A percentile compares a stretch with the other conserved stretches of the same genome.
phyloP scores from a whole-genome alignment of 2,797 vertebrate species.

The Parambassis ranga region DNA sequence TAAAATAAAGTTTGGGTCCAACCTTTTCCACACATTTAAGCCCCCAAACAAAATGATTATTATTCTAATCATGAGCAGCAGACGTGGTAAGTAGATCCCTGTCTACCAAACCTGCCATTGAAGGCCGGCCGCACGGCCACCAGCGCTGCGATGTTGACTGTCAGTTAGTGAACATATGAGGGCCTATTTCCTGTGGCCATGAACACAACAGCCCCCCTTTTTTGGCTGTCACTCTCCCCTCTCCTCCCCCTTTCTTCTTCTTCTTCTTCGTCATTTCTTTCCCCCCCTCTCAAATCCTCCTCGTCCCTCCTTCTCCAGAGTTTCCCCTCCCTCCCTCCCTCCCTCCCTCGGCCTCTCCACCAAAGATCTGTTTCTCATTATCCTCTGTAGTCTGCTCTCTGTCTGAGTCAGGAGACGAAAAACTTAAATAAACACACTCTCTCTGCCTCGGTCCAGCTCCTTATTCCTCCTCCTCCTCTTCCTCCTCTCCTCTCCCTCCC shows the following conservation, averaged over 20 bases:
- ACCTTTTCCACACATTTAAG: background rate
- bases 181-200: slow-evolving; percentile 64
- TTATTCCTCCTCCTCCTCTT: background rate
- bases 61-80: slow-evolving; percentile 50
- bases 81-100: slow-evolving; percentile 8
- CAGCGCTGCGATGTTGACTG: slow-evolving; percentile 52
- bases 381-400: slow-evolving; percentile 81
- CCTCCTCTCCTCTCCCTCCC: background rate
- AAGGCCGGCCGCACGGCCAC: slow-evolving; percentile 33
- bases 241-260: slow-evolving; percentile 36
- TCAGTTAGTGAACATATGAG: slow-evolving; percentile 52
- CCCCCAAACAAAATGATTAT: slow-evolving; percentile 17
- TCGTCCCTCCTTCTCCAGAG: slow-evolving; percentile 11
- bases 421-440: slow-evolving; percentile 83
- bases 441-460: slow-evolving; percentile 45
- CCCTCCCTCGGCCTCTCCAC: slow-evolving; percentile 55
- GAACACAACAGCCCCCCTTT: slow-evolving; percentile 50
- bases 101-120: slow-evolving; percentile 12
- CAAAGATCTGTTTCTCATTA: slow-evolving; percentile 86
- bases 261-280: slow-evolving; percentile 3
- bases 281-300: slow-evolving; percentile 22
- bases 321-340: slow-evolving; percentile 1
- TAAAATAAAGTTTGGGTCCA: background rate
- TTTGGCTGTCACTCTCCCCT: slow-evolving; percentile 54
- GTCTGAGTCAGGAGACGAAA: slow-evolving; percentile 83